phyloP scores from a whole-genome alignment of 2,113 vertebrate species.

The Corydoras sp. region DNA sequence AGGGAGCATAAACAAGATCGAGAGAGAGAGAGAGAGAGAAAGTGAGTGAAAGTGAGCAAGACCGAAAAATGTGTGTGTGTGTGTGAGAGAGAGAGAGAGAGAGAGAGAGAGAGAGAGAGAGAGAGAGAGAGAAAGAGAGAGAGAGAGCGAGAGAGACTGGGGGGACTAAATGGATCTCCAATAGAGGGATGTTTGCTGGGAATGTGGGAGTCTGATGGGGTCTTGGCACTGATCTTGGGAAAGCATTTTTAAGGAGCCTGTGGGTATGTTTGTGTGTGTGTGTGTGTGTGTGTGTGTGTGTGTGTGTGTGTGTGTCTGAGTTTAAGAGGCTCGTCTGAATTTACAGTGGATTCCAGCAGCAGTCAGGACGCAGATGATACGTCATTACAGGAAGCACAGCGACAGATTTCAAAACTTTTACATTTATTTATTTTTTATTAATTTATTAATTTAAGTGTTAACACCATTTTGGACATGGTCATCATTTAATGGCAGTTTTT shows the following conservation, averaged over 20 bases:
- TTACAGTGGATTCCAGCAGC: too few species aligned
- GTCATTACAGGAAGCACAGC: too few species aligned
- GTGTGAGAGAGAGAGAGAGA: constrained; percentile 2
- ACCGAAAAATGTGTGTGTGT: not conserved
- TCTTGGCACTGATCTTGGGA: constrained; percentile 48
- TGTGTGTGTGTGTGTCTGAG: constrained; percentile 20
- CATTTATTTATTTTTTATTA: too few species aligned
- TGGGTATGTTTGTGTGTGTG: constrained; percentile 25
- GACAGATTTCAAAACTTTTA: too few species aligned
- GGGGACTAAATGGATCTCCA: constrained; percentile 40
- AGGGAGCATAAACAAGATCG: not conserved
- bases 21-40: constrained; percentile 4
- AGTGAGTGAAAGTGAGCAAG: constrained; percentile 5
- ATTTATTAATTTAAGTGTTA: too few species aligned
- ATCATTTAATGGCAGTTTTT: too few species aligned
- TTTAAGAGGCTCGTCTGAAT: not conserved
- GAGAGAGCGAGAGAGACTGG: constrained; percentile 29
- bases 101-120: constrained; percentile 11
- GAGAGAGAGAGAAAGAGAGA: constrained; percentile 2
- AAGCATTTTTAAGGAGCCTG: constrained; percentile 40
- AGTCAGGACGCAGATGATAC: too few species aligned
- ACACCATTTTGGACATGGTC: too few species aligned
- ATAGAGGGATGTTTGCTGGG: constrained; percentile 44
- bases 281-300: constrained; percentile 30
- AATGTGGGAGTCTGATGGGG: constrained; percentile 41